These are phyloP conservation scores for Hetaerina titia DNA, from an alignment of 2,888 invertebrate species.

Conservation along the genomic window DNA sequence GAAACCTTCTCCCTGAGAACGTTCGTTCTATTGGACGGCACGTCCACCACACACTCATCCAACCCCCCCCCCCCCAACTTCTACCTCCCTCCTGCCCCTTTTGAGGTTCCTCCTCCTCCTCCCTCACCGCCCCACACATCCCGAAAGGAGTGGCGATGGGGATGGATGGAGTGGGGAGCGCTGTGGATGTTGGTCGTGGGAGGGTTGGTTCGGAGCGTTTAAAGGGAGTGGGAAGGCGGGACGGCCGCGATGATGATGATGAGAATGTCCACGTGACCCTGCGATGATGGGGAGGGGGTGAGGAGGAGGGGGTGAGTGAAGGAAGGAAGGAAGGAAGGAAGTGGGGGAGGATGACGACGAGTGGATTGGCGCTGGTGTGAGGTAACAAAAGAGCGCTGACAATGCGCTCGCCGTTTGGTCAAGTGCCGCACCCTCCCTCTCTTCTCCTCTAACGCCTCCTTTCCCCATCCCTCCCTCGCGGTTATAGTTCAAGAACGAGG, in stretches of 20 bases:
- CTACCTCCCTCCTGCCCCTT: no score
- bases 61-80: no score
- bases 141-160: no score
- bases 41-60: no score
- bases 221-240: not conserved
- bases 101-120: no score
- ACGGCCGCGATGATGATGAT: not conserved
- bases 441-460: not conserved
- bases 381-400: slow-evolving; percentile 24
- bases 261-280: slow-evolving; percentile 15
- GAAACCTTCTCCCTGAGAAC: no score
- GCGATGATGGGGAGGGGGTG: not conserved
- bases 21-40: no score
- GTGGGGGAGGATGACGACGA: not conserved
- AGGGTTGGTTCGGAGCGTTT: no score
- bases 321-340: not conserved
- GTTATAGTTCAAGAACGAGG: not conserved
- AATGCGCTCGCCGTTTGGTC: not conserved
- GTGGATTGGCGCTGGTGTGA: slow-evolving; percentile 15
- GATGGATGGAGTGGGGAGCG: not conserved
- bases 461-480: not conserved
- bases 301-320: no score
- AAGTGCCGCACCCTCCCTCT: not conserved
- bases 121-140: no score
- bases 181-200: not conserved